A percentile compares a stretch with the other conserved stretches of the same genome.
These are phyloP conservation scores for Nebria brevicollis DNA, from an alignment of 2,888 invertebrate species.

Conservation along the genomic window DNA sequence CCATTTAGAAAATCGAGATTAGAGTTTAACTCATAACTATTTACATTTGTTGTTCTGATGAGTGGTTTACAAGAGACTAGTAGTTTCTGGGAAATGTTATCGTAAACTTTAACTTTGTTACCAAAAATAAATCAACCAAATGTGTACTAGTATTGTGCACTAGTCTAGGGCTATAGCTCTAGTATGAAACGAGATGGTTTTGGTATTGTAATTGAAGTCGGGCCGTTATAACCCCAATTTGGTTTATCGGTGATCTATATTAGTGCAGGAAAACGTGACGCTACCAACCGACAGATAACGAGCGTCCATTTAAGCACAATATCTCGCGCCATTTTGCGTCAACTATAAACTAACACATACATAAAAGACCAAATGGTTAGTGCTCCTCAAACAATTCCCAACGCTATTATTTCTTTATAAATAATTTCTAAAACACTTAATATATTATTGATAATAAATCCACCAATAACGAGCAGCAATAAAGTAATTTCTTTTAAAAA, in stretches of 20 bases:
- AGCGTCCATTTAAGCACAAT: conserved; percentile 44
- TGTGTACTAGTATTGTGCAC: not conserved
- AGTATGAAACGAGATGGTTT: not conserved
- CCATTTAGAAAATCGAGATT: too few relatives aligned
- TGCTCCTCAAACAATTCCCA: conserved; percentile 6
- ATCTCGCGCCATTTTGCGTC: conserved; percentile 35
- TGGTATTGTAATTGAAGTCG: conserved; percentile 44
- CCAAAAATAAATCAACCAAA: not conserved
- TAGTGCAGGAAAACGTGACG: conserved; percentile 34
- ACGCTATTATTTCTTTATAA: not conserved
- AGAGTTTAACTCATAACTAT: too few relatives aligned
- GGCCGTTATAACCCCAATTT: conserved; percentile 43
- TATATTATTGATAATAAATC: too few relatives aligned
- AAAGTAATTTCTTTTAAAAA: too few relatives aligned
- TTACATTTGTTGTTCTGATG: too few relatives aligned
- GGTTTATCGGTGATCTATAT: conserved; percentile 46
- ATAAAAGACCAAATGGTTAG: not conserved
- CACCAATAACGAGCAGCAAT: too few relatives aligned
- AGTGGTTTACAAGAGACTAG: too few relatives aligned
- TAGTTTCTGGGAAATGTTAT: too few relatives aligned
- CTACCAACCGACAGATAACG: conserved; percentile 35
- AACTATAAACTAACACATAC: not conserved
- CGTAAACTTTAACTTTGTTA: too few relatives aligned
- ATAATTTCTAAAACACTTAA: too few relatives aligned
- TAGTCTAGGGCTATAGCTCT: not conserved